These are phyloP conservation scores for Puntigrus tetrazona DNA, from an alignment of 2,113 vertebrate species.

Conservation along the genomic window DNA sequence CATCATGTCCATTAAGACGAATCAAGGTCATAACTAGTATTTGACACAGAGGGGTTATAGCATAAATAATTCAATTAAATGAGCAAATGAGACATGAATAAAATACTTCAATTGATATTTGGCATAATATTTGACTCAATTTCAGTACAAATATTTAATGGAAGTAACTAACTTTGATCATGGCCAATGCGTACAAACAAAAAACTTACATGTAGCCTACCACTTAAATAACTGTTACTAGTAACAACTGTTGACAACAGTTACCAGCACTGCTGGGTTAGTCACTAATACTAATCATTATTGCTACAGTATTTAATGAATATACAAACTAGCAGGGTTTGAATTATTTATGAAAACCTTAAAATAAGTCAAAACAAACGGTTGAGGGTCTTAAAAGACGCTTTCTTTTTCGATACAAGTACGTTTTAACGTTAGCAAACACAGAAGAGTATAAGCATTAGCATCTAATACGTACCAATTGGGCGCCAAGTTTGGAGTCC, in stretches of 20 bases:
- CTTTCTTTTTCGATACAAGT: background rate
- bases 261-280: background rate
- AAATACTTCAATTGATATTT: background rate
- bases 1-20: constrained; percentile 17
- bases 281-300: background rate
- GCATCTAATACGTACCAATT: too few relatives aligned
- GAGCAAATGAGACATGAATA: background rate
- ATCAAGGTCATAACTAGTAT: constrained; percentile 6
- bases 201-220: background rate
- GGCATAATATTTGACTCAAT: background rate
- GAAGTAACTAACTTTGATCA: background rate
- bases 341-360: background rate
- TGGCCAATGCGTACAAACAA: background rate
- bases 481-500: too few relatives aligned
- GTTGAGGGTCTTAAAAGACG: background rate
- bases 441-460: too few relatives aligned
- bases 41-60: background rate
- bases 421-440: too few relatives aligned
- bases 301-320: background rate
- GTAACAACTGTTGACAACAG: background rate
- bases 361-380: background rate
- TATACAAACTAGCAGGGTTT: background rate
- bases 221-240: background rate
- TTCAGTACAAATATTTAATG: background rate
- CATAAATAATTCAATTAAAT: constrained; percentile 18